Percentiles rank a stretch among this genome's conserved stretches.
These are phyloP conservation scores for Acrocephalus scirpaceus DNA, from an alignment of 2,797 vertebrate species.

Conservation along the genomic window DNA sequence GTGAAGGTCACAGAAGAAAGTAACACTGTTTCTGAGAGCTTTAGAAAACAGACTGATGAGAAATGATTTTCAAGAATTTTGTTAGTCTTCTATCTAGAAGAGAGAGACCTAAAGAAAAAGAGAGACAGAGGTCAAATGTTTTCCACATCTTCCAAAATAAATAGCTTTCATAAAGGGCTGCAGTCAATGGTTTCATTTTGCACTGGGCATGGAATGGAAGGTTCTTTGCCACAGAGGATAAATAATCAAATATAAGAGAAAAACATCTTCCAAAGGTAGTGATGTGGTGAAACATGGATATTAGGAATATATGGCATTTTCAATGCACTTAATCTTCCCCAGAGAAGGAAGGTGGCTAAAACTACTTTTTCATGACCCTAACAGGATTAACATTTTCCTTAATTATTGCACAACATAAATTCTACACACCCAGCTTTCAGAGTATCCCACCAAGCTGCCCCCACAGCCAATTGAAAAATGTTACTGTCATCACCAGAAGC, in stretches of 20 bases:
- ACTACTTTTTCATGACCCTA: not conserved
- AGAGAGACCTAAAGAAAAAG: not conserved
- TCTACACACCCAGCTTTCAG: not conserved
- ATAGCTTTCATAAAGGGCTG: not conserved
- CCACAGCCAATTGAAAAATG: not conserved
- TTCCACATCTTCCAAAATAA: not conserved
- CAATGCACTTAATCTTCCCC: not conserved
- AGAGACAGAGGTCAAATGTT: not conserved
- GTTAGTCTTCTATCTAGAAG: not conserved
- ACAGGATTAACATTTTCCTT: not conserved
- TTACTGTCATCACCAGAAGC: not conserved
- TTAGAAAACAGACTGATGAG: not conserved
- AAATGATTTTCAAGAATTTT: not conserved
- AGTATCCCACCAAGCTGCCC: not conserved
- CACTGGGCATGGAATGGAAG: not conserved
- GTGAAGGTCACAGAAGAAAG: not conserved
- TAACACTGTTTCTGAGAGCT: not conserved
- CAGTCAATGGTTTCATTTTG: not conserved
- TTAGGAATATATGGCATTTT: not conserved
- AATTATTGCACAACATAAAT: not conserved
- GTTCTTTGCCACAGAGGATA: not conserved
- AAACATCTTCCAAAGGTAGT: not conserved
- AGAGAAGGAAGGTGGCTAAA: not conserved
- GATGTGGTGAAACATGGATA: not conserved
- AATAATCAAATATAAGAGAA: not conserved